These are phyloP conservation scores for Ophiodon elongatus DNA, from an alignment of 2,113 vertebrate species.

Conservation along the genomic window DNA sequence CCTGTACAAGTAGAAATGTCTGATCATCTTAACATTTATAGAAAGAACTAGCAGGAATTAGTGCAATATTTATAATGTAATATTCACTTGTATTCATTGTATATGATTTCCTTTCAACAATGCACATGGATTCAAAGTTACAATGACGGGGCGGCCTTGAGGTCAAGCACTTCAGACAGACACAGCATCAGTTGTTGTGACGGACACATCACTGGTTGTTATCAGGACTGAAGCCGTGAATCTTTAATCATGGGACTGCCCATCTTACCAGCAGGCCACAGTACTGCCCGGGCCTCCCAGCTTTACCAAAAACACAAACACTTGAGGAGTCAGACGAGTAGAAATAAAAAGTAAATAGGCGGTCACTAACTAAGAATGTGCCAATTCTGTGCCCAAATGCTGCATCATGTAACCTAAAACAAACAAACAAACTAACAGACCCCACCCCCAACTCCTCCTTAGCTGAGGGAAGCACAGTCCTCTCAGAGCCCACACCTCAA, in stretches of 20 bases:
- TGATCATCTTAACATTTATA: not conserved
- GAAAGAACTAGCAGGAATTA: not conserved
- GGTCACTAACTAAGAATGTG: not conserved
- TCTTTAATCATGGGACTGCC: slow-evolving; percentile 23
- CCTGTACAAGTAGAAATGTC: too few species aligned
- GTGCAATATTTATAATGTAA: not conserved
- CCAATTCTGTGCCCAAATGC: not conserved
- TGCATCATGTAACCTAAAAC: not conserved
- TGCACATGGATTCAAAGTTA: not conserved
- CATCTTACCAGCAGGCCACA: not conserved
- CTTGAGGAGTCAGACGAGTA: not conserved
- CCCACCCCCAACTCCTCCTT: not conserved
- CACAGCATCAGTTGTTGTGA: slow-evolving; percentile 9
- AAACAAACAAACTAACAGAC: not conserved
- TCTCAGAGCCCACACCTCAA: not conserved
- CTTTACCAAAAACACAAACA: too few species aligned
- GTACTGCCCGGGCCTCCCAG: not conserved
- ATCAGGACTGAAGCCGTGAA: not conserved
- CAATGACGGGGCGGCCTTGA: slow-evolving; percentile 27
- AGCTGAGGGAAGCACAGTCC: not conserved
- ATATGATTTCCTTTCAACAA: not conserved
- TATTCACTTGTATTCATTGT: not conserved
- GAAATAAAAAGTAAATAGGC: not conserved
- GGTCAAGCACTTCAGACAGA: slow-evolving; percentile 15
- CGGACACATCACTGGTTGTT: not conserved